phyloP scores from a whole-genome alignment of 2,797 vertebrate genomes.

The Mormyrops boulengeri region DNA sequence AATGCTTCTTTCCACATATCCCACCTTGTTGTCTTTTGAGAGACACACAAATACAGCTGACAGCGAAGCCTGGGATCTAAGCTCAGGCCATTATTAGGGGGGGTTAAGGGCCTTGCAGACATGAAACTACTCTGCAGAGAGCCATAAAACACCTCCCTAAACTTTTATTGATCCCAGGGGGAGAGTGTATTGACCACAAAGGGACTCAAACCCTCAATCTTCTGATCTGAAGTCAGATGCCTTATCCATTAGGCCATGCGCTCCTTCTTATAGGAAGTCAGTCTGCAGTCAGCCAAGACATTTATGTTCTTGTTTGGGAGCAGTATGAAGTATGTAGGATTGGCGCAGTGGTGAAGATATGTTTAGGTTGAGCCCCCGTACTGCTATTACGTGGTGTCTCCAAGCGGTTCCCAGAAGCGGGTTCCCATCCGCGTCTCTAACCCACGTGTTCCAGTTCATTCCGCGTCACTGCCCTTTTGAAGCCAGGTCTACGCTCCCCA shows the following conservation, averaged over 20 bases:
- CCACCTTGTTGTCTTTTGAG: neutral
- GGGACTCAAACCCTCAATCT: neutral
- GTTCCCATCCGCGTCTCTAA: constrained; percentile 34
- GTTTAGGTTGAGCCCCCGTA: neutral
- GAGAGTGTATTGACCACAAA: neutral
- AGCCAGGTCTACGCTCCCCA: constrained; percentile 39
- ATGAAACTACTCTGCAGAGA: neutral
- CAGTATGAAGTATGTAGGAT: neutral
- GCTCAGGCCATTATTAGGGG: neutral
- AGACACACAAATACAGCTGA: neutral
- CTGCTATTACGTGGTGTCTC: neutral
- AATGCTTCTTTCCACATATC: neutral
- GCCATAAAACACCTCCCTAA: neutral
- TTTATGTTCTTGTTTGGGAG: neutral
- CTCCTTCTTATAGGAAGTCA: neutral
- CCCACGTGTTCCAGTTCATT: constrained; percentile 38
- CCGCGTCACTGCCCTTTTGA: constrained; percentile 33
- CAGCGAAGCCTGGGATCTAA: neutral
- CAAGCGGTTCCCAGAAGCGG: neutral
- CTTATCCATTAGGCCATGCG: neutral
- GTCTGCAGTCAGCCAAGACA: neutral
- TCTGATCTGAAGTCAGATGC: neutral
- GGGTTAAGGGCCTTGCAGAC: neutral
- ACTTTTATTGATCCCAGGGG: neutral
- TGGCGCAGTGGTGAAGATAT: neutral